phyloP scores from a whole-genome alignment of 2,797 vertebrate genomes.

The Danio kyathit region DNA sequence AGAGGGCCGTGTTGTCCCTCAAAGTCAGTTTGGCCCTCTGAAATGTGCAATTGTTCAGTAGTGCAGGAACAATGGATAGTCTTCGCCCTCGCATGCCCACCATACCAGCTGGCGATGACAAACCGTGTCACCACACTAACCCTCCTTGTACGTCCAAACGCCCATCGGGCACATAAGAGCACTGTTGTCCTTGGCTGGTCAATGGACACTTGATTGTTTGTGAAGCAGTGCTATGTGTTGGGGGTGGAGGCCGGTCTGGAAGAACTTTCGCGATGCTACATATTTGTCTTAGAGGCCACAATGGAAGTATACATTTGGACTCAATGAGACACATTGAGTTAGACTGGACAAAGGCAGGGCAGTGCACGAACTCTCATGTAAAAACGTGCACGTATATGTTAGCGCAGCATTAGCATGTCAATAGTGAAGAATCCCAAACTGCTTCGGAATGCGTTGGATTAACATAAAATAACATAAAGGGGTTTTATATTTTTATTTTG shows the following conservation, averaged over 20 bases:
- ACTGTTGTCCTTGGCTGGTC: conserved; percentile 62
- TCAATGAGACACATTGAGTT: conserved; percentile 48
- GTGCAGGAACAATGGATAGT: conserved; percentile 82
- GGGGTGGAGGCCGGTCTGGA: conserved; percentile 47
- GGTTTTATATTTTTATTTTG: too few species aligned
- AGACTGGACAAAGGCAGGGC: conserved; percentile 47
- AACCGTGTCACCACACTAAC: conserved; percentile 69
- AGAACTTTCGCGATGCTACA: conserved; percentile 56
- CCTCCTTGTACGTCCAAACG: conserved; percentile 57
- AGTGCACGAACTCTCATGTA: conserved; percentile 43
- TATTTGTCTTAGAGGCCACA: conserved; percentile 61
- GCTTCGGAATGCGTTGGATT: conserved; percentile 38
- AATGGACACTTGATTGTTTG: conserved; percentile 68
- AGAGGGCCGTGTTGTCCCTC: conserved; percentile 50
- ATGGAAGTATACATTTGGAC: conserved; percentile 58
- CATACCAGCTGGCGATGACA: conserved; percentile 85
- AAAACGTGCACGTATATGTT: conserved; percentile 49
- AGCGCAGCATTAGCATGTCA: conserved; percentile 48
- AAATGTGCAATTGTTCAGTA: conserved; percentile 80
- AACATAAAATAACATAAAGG: background rate
- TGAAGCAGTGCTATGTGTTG: conserved; percentile 51
- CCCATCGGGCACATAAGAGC: conserved; percentile 55
- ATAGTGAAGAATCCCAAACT: conserved; percentile 19
- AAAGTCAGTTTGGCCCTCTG: conserved; percentile 75
- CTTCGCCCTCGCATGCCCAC: conserved; percentile 81